Evolutionary conservation across 2,113 vertebrate species (phyloP).

Genomic region (Ctenomys sociabilis): DNA sequence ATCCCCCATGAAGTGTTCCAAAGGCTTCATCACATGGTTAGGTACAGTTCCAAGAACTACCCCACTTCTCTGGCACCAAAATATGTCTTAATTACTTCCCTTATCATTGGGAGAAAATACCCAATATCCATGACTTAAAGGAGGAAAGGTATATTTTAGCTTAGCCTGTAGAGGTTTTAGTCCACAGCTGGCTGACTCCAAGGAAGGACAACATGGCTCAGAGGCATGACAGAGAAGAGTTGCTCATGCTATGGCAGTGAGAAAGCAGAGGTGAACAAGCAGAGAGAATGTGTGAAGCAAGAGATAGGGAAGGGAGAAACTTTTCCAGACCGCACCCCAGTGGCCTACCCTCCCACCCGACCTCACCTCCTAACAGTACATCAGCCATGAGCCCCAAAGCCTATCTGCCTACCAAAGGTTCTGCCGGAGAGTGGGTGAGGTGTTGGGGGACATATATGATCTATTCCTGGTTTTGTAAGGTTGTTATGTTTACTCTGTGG

Average conservation of each 20-base stretch:
- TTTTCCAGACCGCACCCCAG: too few species aligned
- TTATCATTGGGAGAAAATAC: not conserved
- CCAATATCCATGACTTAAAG: not conserved
- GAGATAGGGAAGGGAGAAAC: not conserved
- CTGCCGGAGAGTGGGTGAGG: too few species aligned
- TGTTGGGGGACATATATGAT: too few species aligned
- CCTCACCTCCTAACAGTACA: too few species aligned
- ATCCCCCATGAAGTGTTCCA: not conserved
- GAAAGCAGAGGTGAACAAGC: not conserved
- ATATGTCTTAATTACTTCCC: not conserved
- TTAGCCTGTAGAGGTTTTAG: not conserved
- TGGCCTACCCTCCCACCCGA: too few species aligned
- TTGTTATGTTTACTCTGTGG: too few species aligned
- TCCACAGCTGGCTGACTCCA: not conserved
- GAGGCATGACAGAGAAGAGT: not conserved
- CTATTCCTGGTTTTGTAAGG: too few species aligned
- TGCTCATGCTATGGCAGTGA: not conserved
- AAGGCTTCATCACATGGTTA: too few species aligned
- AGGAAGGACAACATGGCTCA: not conserved
- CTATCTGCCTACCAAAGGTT: too few species aligned
- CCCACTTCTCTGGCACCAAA: not conserved
- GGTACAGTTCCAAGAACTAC: not conserved
- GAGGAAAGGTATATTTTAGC: not conserved
- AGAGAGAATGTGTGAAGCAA: too few species aligned
- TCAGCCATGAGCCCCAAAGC: too few species aligned